A percentile compares a stretch with the other conserved stretches of the same genome.
Evolutionary conservation across 2,888 invertebrate species (phyloP).

Genomic region (Agrotis ipsilon): DNA sequence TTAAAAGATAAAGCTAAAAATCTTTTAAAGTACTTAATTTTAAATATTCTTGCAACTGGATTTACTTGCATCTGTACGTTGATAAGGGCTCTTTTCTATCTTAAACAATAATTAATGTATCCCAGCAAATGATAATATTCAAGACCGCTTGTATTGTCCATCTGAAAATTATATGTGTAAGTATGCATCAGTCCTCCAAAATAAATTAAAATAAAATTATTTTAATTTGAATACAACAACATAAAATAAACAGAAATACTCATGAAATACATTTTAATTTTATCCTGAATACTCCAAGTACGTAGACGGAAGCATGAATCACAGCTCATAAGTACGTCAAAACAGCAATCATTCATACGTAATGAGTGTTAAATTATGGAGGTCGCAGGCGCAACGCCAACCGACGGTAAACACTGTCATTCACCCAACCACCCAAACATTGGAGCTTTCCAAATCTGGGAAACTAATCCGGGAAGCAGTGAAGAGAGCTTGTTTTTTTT

Average conservation of each 20-base stretch:
- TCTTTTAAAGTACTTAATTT: no score
- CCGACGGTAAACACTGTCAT: conserved; percentile 53
- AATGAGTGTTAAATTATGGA: conserved; percentile 72
- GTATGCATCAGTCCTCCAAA: background rate
- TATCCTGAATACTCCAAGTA: conserved; percentile 43
- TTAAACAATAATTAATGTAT: background rate
- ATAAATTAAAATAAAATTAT: background rate
- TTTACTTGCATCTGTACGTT: no score
- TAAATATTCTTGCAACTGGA: no score
- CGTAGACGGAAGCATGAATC: conserved; percentile 81
- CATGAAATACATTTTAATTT: conserved; percentile 14
- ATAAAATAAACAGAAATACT: background rate
- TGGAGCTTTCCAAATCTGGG: no score
- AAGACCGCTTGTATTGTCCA: background rate
- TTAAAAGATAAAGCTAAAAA: no score
- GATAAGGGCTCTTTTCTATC: background rate
- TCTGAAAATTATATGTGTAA: no score
- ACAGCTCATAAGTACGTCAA: conserved; percentile 70
- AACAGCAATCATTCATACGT: conserved; percentile 76
- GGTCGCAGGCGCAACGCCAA: conserved; percentile 75
- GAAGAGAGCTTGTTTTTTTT: no score
- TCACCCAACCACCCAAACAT: conserved; percentile 36
- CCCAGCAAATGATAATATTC: background rate
- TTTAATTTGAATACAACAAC: background rate
- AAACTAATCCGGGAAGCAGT: no score